phyloP scores from a whole-genome alignment of 2,888 invertebrate genomes.

The Andrena dorsata region DNA sequence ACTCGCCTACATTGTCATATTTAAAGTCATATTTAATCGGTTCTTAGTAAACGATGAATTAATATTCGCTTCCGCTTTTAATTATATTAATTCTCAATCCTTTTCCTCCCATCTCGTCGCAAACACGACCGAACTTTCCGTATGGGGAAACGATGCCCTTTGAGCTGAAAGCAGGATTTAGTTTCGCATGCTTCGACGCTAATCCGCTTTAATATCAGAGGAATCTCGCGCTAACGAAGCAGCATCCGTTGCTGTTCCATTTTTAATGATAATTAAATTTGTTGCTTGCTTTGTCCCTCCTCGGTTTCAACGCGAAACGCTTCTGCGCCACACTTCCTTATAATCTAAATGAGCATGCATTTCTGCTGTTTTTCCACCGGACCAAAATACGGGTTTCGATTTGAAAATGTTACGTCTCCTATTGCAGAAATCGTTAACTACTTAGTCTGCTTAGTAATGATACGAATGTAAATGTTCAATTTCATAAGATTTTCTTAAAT shows the following conservation, averaged over 20 bases:
- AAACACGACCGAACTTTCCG: conserved; percentile 5
- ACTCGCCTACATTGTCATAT: background rate
- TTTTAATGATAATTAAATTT: conserved; percentile 29
- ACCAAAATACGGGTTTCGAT: background rate
- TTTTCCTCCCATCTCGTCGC: background rate
- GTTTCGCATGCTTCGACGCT: conserved; percentile 23
- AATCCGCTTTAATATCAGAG: conserved; percentile 31
- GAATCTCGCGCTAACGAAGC: conserved; percentile 5
- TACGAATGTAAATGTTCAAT: background rate
- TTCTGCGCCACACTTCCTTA: background rate
- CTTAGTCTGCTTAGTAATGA: background rate
- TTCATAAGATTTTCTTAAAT: background rate
- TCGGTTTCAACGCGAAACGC: background rate
- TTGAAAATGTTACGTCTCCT: background rate
- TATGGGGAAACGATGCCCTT: conserved; percentile 14
- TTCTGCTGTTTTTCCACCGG: background rate
- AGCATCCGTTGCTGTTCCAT: background rate
- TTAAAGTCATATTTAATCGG: background rate
- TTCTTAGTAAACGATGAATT: background rate
- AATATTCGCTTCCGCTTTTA: background rate
- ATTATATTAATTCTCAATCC: background rate
- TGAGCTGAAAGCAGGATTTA: conserved; percentile 12
- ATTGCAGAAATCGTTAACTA: background rate
- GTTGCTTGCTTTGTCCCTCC: background rate
- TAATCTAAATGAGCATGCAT: background rate